Evolutionary conservation across 2,113 vertebrate genomes (phyloP).

Genomic region (Carassius gibelio): DNA sequence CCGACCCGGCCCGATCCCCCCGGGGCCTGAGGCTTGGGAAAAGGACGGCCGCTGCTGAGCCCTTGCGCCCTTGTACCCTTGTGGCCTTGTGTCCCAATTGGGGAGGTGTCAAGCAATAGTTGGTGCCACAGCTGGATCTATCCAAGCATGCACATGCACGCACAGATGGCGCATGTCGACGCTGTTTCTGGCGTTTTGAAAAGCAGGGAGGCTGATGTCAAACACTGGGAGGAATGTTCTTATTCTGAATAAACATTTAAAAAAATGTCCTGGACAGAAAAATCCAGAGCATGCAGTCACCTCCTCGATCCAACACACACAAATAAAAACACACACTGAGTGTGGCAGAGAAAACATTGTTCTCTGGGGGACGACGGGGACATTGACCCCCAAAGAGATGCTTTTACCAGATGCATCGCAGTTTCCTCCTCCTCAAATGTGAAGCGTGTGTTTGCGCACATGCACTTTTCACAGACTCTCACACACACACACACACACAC

Average conservation of each 20-base stretch:
- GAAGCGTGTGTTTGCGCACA: conserved; percentile 55
- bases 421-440: conserved; percentile 46
- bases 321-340: conserved; percentile 40
- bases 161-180: conserved; percentile 67
- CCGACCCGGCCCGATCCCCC: conserved; percentile 33
- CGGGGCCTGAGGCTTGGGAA: conserved; percentile 79
- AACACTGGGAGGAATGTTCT: conserved; percentile 76
- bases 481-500: conserved; percentile 55
- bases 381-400: conserved; percentile 57
- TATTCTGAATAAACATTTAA: conserved; percentile 72
- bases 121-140: conserved; percentile 60
- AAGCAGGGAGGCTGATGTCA: conserved; percentile 70
- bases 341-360: conserved; percentile 52
- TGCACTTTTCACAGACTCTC: conserved; percentile 19
- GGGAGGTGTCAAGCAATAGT: conserved; percentile 75
- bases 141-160: not conserved
- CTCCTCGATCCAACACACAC: conserved; percentile 34
- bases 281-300: conserved; percentile 64
- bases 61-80: conserved; percentile 58
- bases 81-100: conserved; percentile 62
- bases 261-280: conserved; percentile 53
- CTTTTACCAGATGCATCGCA: conserved; percentile 63
- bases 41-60: conserved; percentile 74
- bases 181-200: conserved; percentile 66
- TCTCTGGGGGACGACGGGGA: conserved; percentile 49